Base-by-base conservation (phyloP, 2,113 vertebrate species). In the Hippocampus guttulatus region DNA sequence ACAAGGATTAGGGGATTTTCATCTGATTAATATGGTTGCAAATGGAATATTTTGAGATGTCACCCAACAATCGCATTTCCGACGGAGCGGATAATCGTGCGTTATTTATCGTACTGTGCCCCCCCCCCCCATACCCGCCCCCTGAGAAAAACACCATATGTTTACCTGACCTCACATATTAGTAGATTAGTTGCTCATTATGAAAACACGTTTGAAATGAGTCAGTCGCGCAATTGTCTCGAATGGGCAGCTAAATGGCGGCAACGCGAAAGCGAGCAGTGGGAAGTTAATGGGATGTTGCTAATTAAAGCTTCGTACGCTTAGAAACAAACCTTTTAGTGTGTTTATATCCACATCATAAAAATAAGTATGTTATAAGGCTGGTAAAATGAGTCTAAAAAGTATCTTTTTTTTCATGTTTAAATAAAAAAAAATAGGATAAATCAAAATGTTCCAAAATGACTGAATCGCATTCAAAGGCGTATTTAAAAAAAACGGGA, bases 1-100 rank as follows among this genome's bases (percentile, higher is more conserved):
- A 88, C 75, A 80, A 74, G 86, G 89, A 92, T 92, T 91, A 88
- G 38, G 72, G 85, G 66, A 43, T 58, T 70, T 72, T 90, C 90
- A 91, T 90, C 91, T 85, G 88, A 90, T 92, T 89, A 89, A 86
- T 88, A 82, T 84, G 73, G 84, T 84, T 40, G 78, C 84, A 80
- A 82, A 68, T 77, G 70, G 83, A 88, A 80, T 78, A 77, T 87
- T 86, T 14, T 73, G 77, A 82, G 75, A 87, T 87, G 75, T 85
- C 83, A 74, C 82, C 82, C 70, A 77, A 86, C 85, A 87, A 86
- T 88, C 84, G 81, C 73, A 85, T 81, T 81, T 76, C 79, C 74
- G 77, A 81, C 72, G 16, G 78, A 90, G 79, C 68, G 66, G 75
- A 82, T 86, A 89, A 85, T 88, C 73, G 78, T 77, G 68, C 76